phyloP scores from a whole-genome alignment of 2,797 vertebrate species.

The Tapirus indicus region DNA sequence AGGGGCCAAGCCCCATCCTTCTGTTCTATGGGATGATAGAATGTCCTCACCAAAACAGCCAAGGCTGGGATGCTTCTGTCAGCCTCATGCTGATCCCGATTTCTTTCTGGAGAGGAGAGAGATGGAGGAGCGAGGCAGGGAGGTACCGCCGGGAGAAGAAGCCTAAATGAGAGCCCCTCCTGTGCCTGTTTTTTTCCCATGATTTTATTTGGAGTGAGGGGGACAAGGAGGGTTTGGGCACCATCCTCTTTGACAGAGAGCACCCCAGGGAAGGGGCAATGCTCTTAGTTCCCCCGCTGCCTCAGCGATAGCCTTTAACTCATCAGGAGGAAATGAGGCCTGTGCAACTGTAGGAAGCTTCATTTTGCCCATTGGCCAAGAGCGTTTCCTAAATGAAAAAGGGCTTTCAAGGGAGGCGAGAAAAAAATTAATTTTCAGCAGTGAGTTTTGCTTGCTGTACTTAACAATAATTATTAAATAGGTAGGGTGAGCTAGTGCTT shows the following conservation, averaged over 20 bases:
- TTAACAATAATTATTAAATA: conserved; percentile 85
- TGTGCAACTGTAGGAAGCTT: background rate
- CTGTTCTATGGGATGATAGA: background rate
- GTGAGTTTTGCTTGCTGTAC: conserved; percentile 79
- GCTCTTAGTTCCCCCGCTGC: background rate
- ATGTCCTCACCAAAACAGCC: background rate
- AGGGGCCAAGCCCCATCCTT: background rate
- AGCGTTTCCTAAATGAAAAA: conserved; percentile 69
- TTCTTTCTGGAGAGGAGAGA: background rate
- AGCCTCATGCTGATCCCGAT: background rate
- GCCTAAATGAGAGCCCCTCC: background rate
- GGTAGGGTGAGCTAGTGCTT: conserved; percentile 72
- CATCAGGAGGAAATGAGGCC: background rate
- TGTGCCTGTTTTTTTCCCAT: background rate
- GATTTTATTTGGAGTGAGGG: background rate
- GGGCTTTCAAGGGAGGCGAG: conserved; percentile 76
- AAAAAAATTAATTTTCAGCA: conserved; percentile 76
- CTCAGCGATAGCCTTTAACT: background rate
- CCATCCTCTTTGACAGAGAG: background rate
- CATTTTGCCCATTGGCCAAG: background rate
- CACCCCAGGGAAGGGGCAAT: background rate
- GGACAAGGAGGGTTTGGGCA: background rate
- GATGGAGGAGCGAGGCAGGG: background rate
- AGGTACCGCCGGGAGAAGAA: background rate
- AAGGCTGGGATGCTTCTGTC: background rate